These are phyloP conservation scores for Turdus rufiventris DNA, from an alignment of 2,113 vertebrate genomes.

Conservation along the genomic window DNA sequence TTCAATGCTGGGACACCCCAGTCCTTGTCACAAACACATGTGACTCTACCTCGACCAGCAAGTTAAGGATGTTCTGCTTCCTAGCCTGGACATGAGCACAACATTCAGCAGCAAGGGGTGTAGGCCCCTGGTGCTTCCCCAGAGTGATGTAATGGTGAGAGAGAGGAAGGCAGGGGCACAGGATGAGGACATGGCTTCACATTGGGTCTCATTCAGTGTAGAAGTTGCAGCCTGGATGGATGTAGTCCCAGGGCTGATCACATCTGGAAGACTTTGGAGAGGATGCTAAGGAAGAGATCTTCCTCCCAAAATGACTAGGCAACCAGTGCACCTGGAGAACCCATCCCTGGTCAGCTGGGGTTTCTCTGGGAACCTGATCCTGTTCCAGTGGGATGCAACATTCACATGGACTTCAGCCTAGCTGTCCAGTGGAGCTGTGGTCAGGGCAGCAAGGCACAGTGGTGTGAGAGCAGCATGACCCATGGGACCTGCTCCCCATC, in stretches of 20 bases:
- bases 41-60: not conserved
- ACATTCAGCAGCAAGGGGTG: not conserved
- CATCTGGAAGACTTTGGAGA: not conserved
- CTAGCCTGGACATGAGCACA: not conserved
- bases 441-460: not conserved
- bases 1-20: not conserved
- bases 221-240: not conserved
- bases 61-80: not conserved
- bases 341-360: not conserved
- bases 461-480: not conserved
- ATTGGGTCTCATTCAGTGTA: accelerated
- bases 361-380: not conserved
- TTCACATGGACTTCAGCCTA: not conserved
- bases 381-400: not conserved
- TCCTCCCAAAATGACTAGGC: not conserved
- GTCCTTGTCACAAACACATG: not conserved
- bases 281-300: not conserved
- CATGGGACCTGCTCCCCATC: accelerated
- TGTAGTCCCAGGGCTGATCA: not conserved
- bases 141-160: not conserved
- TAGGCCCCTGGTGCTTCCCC: not conserved
- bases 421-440: accelerated
- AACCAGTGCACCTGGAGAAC: not conserved
- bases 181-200: accelerated
- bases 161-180: not conserved